Evolutionary conservation across 2,888 invertebrate genomes (phyloP).

Genomic region (Amblyjoppa fuscipennis): DNA sequence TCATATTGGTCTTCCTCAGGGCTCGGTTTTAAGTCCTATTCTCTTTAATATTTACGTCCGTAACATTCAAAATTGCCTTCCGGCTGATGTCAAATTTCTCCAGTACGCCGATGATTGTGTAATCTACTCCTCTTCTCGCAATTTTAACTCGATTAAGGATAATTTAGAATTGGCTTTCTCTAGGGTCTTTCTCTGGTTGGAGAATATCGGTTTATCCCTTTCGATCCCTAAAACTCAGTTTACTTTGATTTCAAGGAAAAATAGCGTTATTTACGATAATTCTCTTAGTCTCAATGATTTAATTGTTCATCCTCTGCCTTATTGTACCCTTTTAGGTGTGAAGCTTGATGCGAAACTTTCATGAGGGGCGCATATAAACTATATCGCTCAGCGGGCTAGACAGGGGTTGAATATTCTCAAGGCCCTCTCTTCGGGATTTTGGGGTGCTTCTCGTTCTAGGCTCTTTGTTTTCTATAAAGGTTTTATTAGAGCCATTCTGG

Average conservation of each 20-base stretch:
- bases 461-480: constrained; percentile 1
- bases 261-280: neutral
- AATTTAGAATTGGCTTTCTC: neutral
- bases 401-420: constrained; percentile 1
- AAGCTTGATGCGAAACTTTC: constrained; percentile 10
- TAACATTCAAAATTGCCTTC: neutral
- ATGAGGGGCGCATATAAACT: constrained; percentile 15
- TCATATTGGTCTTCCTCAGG: neutral
- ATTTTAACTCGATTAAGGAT: neutral
- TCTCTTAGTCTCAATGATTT: neutral
- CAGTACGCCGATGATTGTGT: constrained; percentile 13
- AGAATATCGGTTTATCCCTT: neutral
- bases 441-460: neutral
- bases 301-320: neutral
- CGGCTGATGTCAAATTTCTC: neutral
- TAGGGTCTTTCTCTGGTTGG: neutral
- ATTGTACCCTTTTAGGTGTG: constrained; percentile 7
- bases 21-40: constrained; percentile 3
- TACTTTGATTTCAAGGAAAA: neutral
- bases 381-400: neutral
- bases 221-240: neutral
- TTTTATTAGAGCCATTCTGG: constrained; percentile 18
- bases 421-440: neutral
- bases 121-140: neutral
- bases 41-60: constrained; percentile 1